phyloP scores from a whole-genome alignment of 2,888 invertebrate species.

The Phanerotoma sp. region DNA sequence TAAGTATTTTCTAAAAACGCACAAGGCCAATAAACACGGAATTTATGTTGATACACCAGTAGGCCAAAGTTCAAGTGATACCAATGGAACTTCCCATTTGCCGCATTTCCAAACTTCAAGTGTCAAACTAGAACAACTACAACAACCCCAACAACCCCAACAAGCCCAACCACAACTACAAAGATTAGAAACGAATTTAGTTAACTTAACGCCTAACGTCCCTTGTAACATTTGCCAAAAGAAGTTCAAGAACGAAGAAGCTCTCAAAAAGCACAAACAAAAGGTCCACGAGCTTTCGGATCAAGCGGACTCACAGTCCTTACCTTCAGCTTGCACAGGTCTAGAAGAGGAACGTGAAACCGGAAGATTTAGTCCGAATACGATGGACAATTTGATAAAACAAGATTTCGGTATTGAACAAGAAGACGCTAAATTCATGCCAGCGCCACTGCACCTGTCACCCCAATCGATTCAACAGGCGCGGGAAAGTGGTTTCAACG shows the following conservation, averaged over 20 bases:
- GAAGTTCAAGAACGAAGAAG: conserved; percentile 72
- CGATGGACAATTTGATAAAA: conserved; percentile 50
- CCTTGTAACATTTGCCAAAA: conserved; percentile 74
- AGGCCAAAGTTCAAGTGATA: conserved; percentile 13
- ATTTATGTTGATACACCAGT: conserved; percentile 64
- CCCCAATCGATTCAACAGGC: conserved; percentile 62
- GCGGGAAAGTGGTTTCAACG: conserved; percentile 71
- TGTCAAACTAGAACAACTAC: conserved; percentile 48
- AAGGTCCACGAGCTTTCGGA: conserved; percentile 62
- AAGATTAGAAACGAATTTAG: conserved; percentile 24
- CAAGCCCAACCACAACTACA: too few species aligned
- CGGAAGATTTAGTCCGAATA: conserved; percentile 40
- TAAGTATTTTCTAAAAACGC: conserved; percentile 97
- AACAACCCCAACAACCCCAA: conserved; percentile 46
- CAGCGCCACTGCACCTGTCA: conserved; percentile 43
- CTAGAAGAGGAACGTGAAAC: conserved; percentile 44
- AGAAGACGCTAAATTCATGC: conserved; percentile 47
- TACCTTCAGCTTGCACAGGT: conserved; percentile 30
- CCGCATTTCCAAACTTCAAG: too few species aligned
- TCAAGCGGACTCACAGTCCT: conserved; percentile 34
- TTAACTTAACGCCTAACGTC: conserved; percentile 45
- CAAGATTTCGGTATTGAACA: conserved; percentile 53
- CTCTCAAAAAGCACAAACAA: conserved; percentile 70
- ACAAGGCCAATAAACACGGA: conserved; percentile 96
- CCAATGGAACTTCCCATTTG: conserved; percentile 33